A percentile compares a stretch with the other conserved stretches of the same genome.
Evolutionary conservation across 2,113 vertebrate species (phyloP).

Genomic region (Nanger granti): DNA sequence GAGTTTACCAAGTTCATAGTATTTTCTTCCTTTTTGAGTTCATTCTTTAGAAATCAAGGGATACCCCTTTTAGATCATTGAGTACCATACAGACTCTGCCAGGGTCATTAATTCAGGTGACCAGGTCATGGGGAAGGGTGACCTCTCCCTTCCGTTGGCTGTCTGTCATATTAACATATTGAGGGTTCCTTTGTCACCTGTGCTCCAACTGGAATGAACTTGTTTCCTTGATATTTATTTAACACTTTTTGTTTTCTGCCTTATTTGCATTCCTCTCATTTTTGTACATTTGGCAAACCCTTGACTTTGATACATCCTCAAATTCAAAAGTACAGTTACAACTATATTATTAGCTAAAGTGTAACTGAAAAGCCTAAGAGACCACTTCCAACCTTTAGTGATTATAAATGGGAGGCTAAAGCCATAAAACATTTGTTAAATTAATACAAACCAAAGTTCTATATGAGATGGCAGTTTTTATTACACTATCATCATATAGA

Average conservation of each 20-base stretch:
- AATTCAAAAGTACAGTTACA: not conserved
- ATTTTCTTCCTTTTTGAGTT: not conserved
- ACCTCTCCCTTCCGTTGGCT: fast-evolving
- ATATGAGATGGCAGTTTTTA: not conserved
- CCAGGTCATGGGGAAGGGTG: fast-evolving
- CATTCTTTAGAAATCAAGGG: not conserved
- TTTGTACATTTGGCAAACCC: not conserved
- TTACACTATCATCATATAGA: not conserved
- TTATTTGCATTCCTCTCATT: not conserved
- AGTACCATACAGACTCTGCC: not conserved
- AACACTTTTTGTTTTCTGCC: not conserved
- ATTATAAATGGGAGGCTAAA: not conserved
- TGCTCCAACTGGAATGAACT: not conserved
- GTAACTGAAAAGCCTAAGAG: not conserved
- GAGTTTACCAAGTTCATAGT: not conserved
- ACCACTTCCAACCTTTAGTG: not conserved
- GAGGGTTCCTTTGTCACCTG: not conserved
- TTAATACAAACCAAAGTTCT: not conserved
- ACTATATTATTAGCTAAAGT: not conserved
- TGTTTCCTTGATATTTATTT: not conserved
- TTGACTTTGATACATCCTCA: not conserved
- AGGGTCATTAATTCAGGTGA: not conserved
- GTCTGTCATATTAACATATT: fast-evolving
- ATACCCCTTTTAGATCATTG: not conserved
- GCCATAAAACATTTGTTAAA: not conserved